Conservation (phyloP, 2,888 invertebrate genomes). For the Rotaria magnacalcarata region DNA sequence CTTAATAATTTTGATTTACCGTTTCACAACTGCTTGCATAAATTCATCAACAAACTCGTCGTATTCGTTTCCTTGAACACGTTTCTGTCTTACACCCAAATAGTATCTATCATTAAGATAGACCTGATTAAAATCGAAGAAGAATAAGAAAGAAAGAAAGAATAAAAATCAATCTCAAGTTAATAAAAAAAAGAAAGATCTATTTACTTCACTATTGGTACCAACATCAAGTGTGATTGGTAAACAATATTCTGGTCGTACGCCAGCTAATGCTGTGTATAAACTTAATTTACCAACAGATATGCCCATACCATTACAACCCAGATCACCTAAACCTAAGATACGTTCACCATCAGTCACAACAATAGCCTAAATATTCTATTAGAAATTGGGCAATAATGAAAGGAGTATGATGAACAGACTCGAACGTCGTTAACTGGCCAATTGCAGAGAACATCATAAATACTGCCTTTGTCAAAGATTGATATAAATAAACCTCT, state of each 20-base stretch:
- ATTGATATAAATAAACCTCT: slow-evolving; percentile 88
- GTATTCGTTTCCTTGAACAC: slow-evolving; percentile 77
- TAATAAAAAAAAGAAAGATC: not conserved
- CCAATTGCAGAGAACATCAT: slow-evolving; percentile 89
- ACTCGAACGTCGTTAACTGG: slow-evolving; percentile 64
- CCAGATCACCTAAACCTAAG: slow-evolving; percentile 90
- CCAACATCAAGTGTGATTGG: slow-evolving; percentile 91
- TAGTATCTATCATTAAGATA: slow-evolving; percentile 83
- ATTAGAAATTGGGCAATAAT: not conserved
- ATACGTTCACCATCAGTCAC: slow-evolving; percentile 98
- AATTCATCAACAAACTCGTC: slow-evolving; percentile 94
- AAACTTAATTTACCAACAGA: slow-evolving; percentile 92
- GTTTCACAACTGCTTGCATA: slow-evolving; percentile 78
- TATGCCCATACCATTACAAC: slow-evolving; percentile 97
- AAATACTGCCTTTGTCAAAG: slow-evolving; percentile 86
- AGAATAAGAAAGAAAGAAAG: not conserved
- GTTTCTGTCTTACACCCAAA: slow-evolving; percentile 80
- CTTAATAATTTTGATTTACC: slow-evolving; percentile 51
- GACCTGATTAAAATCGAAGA: not conserved
- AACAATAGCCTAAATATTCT: slow-evolving; percentile 66
- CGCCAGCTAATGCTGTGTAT: slow-evolving; percentile 92
- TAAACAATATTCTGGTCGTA: slow-evolving; percentile 87
- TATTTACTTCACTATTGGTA: slow-evolving; percentile 71
- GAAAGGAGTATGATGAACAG: slow-evolving; percentile 43
- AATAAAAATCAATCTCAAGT: not conserved